Conservation (phyloP, 2,113 vertebrate species). For the Phoenicopterus ruber region DNA sequence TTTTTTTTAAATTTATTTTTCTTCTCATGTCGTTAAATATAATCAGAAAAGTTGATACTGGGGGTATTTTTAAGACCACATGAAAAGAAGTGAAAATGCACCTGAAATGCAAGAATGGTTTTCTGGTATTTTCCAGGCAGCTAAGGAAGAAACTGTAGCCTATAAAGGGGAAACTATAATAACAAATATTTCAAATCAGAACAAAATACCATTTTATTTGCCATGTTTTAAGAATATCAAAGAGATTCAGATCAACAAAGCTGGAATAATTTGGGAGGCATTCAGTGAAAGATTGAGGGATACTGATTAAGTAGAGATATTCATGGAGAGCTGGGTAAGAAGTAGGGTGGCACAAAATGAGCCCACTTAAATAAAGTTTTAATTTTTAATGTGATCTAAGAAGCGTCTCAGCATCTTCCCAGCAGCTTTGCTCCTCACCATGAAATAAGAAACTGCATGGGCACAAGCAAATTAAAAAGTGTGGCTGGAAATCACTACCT, state of each 20-base stretch:
- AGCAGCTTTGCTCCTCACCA: not conserved
- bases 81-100: conserved; percentile 3
- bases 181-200: not conserved
- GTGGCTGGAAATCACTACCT: not conserved
- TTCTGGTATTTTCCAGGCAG: not conserved
- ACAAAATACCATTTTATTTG: not conserved
- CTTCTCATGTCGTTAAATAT: not conserved
- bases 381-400: not conserved
- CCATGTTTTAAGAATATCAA: not conserved
- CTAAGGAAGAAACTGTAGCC: not conserved
- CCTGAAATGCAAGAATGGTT: not conserved
- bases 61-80: not conserved
- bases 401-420: not conserved
- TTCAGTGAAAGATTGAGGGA: not conserved
- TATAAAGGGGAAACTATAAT: not conserved
- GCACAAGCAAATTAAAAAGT: not conserved
- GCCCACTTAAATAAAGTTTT: not conserved
- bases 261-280: not conserved
- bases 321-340: not conserved
- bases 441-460: not conserved
- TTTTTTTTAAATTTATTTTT: not conserved
- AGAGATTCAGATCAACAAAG: not conserved
- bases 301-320: not conserved
- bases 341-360: not conserved
- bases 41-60: not conserved